Conservation (phyloP, 1,140 invertebrate species). For the Aphelinus atriplicis region DNA sequence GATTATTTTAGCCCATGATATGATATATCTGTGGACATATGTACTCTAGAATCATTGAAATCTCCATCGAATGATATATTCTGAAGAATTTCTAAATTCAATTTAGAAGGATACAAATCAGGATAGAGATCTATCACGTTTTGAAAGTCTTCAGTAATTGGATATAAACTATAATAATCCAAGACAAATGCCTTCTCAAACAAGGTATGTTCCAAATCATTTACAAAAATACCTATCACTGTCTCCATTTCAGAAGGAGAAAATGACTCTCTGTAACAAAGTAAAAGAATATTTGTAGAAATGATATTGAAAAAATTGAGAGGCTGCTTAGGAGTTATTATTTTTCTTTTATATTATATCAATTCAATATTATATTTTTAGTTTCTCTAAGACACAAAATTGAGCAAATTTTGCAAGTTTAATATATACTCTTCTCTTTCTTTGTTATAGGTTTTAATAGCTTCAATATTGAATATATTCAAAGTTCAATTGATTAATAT, state of each 20-base stretch:
- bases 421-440: too few relatives aligned
- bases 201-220: slow-evolving; percentile 71
- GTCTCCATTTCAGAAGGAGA: slow-evolving; percentile 59
- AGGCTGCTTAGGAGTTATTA: neutral
- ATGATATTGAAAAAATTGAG: slow-evolving; percentile 18
- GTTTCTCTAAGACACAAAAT: too few relatives aligned
- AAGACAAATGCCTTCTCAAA: slow-evolving; percentile 75
- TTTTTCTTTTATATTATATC: slow-evolving; percentile 13
- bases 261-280: slow-evolving; percentile 52
- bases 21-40: neutral
- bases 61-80: neutral
- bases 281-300: slow-evolving; percentile 43
- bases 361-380: slow-evolving; percentile 3
- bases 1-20: neutral
- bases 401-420: too few relatives aligned
- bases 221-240: slow-evolving; percentile 70
- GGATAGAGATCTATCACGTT: slow-evolving; percentile 69
- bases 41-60: neutral
- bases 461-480: too few relatives aligned
- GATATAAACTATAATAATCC: slow-evolving; percentile 75
- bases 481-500: slow-evolving; percentile 13
- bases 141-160: slow-evolving; percentile 71
- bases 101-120: slow-evolving; percentile 72
- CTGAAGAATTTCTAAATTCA: neutral
- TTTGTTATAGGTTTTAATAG: too few relatives aligned